Conservation (phyloP, 2,797 vertebrate genomes). For the Gastrophryne carolinensis region DNA sequence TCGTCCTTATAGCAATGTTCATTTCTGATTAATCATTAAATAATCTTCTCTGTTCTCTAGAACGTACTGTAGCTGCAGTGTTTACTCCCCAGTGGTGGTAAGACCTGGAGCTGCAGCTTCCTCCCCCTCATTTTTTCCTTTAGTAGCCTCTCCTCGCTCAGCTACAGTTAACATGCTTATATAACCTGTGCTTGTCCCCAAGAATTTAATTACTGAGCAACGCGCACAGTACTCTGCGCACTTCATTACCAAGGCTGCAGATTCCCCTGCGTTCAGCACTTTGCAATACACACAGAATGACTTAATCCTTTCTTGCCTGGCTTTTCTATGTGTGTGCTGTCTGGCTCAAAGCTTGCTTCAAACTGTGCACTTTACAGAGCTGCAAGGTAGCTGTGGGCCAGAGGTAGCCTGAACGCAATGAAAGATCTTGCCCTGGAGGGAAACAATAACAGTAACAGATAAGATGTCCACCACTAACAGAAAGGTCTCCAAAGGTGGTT, state of each 20-base stretch:
- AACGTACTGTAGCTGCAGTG: background rate
- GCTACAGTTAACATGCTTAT: conserved; percentile 32
- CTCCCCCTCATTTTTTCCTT: background rate
- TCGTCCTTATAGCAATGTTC: background rate
- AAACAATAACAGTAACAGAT: too few species aligned
- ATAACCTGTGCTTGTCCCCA: conserved; percentile 34
- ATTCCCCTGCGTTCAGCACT: conserved; percentile 39
- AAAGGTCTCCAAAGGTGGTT: too few species aligned
- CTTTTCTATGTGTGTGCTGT: background rate
- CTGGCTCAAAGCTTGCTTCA: background rate
- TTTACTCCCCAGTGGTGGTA: background rate
- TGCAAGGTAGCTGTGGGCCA: background rate
- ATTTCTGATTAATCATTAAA: conserved; percentile 25
- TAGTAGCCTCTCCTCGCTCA: background rate
- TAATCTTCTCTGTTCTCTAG: background rate
- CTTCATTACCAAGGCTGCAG: conserved; percentile 40
- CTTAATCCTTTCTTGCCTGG: conserved; percentile 5
- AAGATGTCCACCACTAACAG: too few species aligned
- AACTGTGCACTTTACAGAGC: too few species aligned
- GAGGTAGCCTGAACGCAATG: background rate
- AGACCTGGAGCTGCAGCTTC: background rate
- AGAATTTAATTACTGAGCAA: conserved; percentile 48
- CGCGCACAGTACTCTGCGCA: conserved; percentile 21
- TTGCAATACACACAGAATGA: conserved; percentile 21
- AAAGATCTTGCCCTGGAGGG: background rate